Evolutionary conservation across 1,140 invertebrate species (phyloP).

Genomic region (Drosophila orena): DNA sequence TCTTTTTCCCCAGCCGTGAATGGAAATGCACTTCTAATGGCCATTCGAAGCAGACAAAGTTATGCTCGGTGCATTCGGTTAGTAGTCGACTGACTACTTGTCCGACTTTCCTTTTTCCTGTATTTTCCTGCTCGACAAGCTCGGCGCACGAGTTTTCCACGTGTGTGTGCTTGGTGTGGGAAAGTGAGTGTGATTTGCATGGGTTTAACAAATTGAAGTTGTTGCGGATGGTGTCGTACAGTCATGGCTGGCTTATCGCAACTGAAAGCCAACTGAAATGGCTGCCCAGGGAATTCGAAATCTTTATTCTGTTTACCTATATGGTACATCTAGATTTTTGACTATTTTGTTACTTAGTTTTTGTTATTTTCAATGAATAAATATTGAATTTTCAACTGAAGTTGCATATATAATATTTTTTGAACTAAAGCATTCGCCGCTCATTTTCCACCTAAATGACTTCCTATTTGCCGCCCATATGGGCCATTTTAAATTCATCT

Average conservation of each 20-base stretch:
- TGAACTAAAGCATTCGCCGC: too few relatives aligned
- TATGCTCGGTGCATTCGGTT: constrained; percentile 61
- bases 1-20: constrained; percentile 14
- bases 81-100: constrained; percentile 3
- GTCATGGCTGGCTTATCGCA: constrained; percentile 25
- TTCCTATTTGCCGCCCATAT: constrained; percentile 1
- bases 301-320: neutral
- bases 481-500: neutral
- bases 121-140: constrained; percentile 35
- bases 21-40: constrained; percentile 71
- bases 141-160: constrained; percentile 10
- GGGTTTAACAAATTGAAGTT: constrained; percentile 58
- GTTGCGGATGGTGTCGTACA: constrained; percentile 36
- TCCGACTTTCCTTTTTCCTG: constrained; percentile 27
- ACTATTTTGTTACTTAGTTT: neutral
- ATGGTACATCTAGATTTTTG: neutral
- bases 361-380: neutral
- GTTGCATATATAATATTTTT: too few relatives aligned
- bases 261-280: constrained; percentile 13
- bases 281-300: constrained; percentile 26
- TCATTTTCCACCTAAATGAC: neutral
- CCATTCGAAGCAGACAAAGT: constrained; percentile 73
- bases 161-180: constrained; percentile 16
- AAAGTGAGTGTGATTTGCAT: constrained; percentile 63
- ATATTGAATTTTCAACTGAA: too few relatives aligned